Evolutionary conservation across 1,140 invertebrate genomes (phyloP), one percentile per base, ranked within the genome.

Genomic region (Meloidogyne floridensis): DNA sequence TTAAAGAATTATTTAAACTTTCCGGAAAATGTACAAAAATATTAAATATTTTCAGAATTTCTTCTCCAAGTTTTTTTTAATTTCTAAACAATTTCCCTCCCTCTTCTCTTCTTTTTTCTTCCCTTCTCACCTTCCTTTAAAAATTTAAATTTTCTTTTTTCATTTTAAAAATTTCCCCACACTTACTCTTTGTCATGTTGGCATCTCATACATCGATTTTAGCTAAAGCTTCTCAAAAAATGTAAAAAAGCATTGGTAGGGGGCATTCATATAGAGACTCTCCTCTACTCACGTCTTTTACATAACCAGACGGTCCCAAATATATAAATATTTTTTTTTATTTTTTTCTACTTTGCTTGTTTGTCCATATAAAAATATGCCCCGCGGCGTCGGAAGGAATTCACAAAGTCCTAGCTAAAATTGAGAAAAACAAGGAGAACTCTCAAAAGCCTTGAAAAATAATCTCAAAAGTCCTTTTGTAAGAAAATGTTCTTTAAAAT

Each of bases 101-200:
- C 2, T 15, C 15, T 59, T 15, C 15, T 15, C 15, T 15, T 65
- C 15, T 65, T 65, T n/a, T 65, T n/a, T 65, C 20, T n/a, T n/a
- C 20, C 20, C 20, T 20, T 65, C 13, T 13, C 47, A 47, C 11
- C 56, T 59, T 54, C 53, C 11, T 5, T 32, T 59, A 59, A 65
- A 65, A 65, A 65, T 65, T 65, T 65, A 6, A 65, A 65, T 65
- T 65, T 65, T 65, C 1, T 15, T 32, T 65, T 65, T 15, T 65
- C 59, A n/a, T 65, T 65, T 65, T 65, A n/a, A 65, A 65, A 65
- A 65, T n/a, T 65, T 65, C 15, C 15, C n/a, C 59, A 65, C 15
- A 65, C 15, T 65, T 65, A 65, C 59, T 65, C 59, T 65, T 65
- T 65, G 59, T 15, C n/a, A 65, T 65, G 59, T 65, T 65, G 59